Percentiles rank a stretch among this genome's conserved stretches.
Evolutionary conservation across 1,140 invertebrate species (phyloP).

Genomic region (Radopholus similis): DNA sequence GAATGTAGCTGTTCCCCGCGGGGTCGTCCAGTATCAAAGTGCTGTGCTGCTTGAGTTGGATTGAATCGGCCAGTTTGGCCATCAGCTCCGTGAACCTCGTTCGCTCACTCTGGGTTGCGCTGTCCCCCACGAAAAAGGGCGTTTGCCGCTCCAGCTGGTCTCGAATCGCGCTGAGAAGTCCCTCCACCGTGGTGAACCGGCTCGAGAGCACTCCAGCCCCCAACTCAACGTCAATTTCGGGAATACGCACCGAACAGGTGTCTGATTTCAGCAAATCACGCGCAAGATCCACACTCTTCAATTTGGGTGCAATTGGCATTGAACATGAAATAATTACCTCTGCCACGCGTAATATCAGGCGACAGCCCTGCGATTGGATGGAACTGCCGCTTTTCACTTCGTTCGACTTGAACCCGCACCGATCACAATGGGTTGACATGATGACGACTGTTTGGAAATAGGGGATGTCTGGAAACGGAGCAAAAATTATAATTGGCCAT

Average conservation of each 20-base stretch:
- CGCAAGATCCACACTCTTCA: constrained; percentile 71
- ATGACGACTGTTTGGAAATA: constrained; percentile 93
- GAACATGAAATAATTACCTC: constrained; percentile 60
- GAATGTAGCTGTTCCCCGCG: constrained; percentile 88
- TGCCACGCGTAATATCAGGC: constrained; percentile 73
- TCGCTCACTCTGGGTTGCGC: constrained; percentile 20
- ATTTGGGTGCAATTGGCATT: neutral
- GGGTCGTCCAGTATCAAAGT: constrained; percentile 88
- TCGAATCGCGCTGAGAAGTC: constrained; percentile 64
- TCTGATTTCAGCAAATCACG: constrained; percentile 94
- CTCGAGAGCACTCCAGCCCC: constrained; percentile 80
- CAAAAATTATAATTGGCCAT: too few relatives aligned
- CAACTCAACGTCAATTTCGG: constrained; percentile 82
- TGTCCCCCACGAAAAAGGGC: constrained; percentile 56
- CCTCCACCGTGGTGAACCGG: constrained; percentile 91
- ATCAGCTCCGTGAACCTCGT: constrained; percentile 46
- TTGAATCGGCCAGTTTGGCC: constrained; percentile 41
- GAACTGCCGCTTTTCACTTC: constrained; percentile 91
- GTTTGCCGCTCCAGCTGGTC: constrained; percentile 56
- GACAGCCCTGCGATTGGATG: constrained; percentile 77
- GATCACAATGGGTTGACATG: constrained; percentile 88
- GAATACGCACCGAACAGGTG: constrained; percentile 79
- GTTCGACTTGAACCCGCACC: constrained; percentile 82
- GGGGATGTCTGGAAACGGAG: constrained; percentile 72
- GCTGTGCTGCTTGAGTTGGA: constrained; percentile 67